Evolutionary conservation across 2,113 vertebrate genomes (phyloP).

Genomic region (Neofelis nebulosa): DNA sequence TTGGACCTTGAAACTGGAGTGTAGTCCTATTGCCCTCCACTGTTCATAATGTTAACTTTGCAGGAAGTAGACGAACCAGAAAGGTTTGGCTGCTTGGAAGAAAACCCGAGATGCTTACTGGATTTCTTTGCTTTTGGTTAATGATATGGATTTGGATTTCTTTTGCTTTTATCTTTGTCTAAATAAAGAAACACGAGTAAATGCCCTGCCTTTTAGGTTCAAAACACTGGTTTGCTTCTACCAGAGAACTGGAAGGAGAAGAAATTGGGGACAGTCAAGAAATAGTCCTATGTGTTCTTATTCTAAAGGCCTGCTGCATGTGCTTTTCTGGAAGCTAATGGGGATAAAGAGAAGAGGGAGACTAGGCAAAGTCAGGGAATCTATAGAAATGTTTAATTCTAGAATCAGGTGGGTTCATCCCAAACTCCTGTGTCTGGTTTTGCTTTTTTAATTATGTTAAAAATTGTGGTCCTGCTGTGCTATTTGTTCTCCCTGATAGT

Average conservation of each 20-base stretch:
- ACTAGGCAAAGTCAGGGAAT: background rate
- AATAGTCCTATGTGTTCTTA: background rate
- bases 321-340: background rate
- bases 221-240: constrained; percentile 9
- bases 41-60: too few relatives aligned
- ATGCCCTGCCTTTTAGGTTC: background rate
- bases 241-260: background rate
- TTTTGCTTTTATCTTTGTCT: background rate
- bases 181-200: background rate
- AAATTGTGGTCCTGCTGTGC: background rate
- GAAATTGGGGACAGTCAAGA: background rate
- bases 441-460: background rate
- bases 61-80: background rate
- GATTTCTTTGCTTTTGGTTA: background rate
- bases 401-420: background rate
- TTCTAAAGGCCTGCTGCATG: background rate
- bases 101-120: background rate
- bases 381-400: background rate
- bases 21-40: background rate
- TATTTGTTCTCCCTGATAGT: background rate
- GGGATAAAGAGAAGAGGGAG: background rate
- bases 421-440: background rate
- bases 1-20: background rate
- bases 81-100: background rate
- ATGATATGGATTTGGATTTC: background rate